These are phyloP conservation scores for Zaprionus lineosus DNA, from an alignment of 2,888 invertebrate species.

Conservation along the genomic window DNA sequence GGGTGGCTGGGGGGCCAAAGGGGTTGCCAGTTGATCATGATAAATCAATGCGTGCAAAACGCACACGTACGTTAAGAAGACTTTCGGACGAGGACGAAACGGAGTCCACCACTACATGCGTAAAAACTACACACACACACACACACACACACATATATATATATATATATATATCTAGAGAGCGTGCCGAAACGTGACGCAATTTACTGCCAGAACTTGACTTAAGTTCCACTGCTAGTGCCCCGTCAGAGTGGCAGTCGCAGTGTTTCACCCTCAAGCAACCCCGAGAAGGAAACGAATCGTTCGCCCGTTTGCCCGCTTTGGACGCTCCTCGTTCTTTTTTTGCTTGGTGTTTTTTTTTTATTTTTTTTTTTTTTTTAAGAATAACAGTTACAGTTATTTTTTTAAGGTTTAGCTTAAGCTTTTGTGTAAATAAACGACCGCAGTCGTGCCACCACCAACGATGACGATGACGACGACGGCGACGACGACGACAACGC, in stretches of 20 bases:
- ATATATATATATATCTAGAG: slow-evolving; percentile 14
- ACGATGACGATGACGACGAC: slow-evolving; percentile 8
- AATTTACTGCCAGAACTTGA: slow-evolving; percentile 77
- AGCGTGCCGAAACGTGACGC: slow-evolving; percentile 79
- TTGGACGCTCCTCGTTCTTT: slow-evolving; percentile 46
- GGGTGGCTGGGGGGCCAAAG: slow-evolving; percentile 29
- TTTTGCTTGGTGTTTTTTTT: slow-evolving; percentile 40
- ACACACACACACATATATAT: slow-evolving; percentile 8
- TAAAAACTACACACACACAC: slow-evolving; percentile 5
- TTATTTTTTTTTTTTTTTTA: slow-evolving; percentile 46
- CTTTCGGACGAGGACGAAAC: slow-evolving; percentile 21
- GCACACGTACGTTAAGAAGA: slow-evolving; percentile 68
- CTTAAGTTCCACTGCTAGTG: slow-evolving; percentile 56
- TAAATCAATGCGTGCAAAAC: slow-evolving; percentile 80
- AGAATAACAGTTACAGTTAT: slow-evolving; percentile 78
- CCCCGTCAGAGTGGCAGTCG: slow-evolving; percentile 3
- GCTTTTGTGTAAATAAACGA: slow-evolving; percentile 80
- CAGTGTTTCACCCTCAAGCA: slow-evolving; percentile 54
- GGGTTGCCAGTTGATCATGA: slow-evolving; percentile 79
- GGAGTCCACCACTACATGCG: slow-evolving; percentile 12
- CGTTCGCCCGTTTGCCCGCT: slow-evolving; percentile 34
- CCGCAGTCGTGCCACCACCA: slow-evolving; percentile 65
- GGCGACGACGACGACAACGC: slow-evolving; percentile 12
- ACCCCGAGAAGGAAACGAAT: slow-evolving; percentile 50
- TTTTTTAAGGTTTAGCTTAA: slow-evolving; percentile 80